Evolutionary conservation across 2,888 invertebrate genomes (phyloP).

Genomic region (Rhodophaea formosa): DNA sequence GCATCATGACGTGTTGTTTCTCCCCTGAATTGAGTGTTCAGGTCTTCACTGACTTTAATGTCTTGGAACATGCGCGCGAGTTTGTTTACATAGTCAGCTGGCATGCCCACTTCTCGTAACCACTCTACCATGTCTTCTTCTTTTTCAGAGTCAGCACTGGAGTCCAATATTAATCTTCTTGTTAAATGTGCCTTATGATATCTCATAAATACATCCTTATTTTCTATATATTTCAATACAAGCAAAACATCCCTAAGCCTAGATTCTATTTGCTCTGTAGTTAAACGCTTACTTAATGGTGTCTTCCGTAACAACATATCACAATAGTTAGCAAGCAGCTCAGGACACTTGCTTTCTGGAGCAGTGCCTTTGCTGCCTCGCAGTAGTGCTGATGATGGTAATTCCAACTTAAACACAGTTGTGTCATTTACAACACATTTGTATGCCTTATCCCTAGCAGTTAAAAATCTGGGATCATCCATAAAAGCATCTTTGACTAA

Average conservation of each 20-base stretch:
- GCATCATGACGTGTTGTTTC: conserved; percentile 91
- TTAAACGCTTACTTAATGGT: conserved; percentile 96
- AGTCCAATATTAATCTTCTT: conserved; percentile 95
- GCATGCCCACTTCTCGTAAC: conserved; percentile 99
- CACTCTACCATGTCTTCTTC: conserved; percentile 99
- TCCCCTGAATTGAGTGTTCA: conserved; percentile 95
- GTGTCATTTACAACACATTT: conserved; percentile 99
- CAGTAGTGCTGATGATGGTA: conserved; percentile 82
- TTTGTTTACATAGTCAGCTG: conserved; percentile 99
- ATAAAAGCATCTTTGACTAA: conserved; percentile 96
- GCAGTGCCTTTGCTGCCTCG: conserved; percentile 85
- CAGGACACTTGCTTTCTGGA: conserved; percentile 99
- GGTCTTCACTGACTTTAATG: conserved; percentile 97
- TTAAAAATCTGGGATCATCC: conserved; percentile 98
- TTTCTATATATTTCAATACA: conserved; percentile 99
- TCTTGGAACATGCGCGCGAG: conserved; percentile 99
- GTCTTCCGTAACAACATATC: conserved; percentile 99
- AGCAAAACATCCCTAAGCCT: conserved; percentile 95
- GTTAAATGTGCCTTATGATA: conserved; percentile 99
- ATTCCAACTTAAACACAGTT: conserved; percentile 90
- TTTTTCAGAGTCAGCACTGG: conserved; percentile 99
- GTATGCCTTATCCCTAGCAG: conserved; percentile 98
- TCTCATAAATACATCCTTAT: conserved; percentile 99
- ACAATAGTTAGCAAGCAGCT: conserved; percentile 99
- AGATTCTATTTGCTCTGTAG: conserved; percentile 97